Conservation (phyloP, 1,140 invertebrate genomes). For the Drosophila insularis region DNA sequence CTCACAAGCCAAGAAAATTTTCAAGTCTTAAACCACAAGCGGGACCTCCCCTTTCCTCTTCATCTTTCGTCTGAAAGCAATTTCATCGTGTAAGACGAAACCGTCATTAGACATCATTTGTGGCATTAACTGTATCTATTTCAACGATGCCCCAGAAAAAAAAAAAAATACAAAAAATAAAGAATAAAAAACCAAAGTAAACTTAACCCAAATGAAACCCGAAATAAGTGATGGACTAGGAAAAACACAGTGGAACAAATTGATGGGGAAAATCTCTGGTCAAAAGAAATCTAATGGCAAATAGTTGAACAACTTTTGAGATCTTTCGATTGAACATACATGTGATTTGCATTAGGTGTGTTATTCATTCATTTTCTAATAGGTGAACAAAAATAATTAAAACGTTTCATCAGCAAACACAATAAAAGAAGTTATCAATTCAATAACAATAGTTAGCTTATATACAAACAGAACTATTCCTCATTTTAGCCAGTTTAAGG, state of each 20-base stretch:
- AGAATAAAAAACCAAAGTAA: constrained; percentile 17
- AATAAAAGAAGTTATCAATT: too few species aligned
- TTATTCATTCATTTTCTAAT: too few species aligned
- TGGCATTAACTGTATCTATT: constrained; percentile 75
- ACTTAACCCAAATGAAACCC: constrained; percentile 38
- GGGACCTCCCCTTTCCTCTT: background rate
- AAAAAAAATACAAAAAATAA: background rate
- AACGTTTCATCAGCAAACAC: too few species aligned
- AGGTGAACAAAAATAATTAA: too few species aligned
- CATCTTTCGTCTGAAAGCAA: constrained; percentile 17
- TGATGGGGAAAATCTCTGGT: background rate
- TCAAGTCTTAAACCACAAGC: constrained; percentile 2
- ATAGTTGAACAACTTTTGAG: too few species aligned
- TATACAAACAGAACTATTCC: too few species aligned
- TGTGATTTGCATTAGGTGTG: too few species aligned
- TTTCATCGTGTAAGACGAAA: constrained; percentile 67
- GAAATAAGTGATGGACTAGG: constrained; percentile 23
- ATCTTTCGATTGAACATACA: too few species aligned
- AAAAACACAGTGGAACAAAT: constrained; percentile 29
- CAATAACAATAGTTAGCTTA: too few species aligned
- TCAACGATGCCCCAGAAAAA: constrained; percentile 24
- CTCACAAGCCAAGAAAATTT: constrained; percentile 27
- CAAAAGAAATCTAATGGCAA: background rate
- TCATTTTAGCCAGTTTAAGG: background rate
- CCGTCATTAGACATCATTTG: constrained; percentile 77